Percentiles rank a stretch among this genome's conserved stretches.
These are phyloP conservation scores for Anser brachyrhynchus DNA, from an alignment of 2,113 vertebrate genomes.

Conservation along the genomic window DNA sequence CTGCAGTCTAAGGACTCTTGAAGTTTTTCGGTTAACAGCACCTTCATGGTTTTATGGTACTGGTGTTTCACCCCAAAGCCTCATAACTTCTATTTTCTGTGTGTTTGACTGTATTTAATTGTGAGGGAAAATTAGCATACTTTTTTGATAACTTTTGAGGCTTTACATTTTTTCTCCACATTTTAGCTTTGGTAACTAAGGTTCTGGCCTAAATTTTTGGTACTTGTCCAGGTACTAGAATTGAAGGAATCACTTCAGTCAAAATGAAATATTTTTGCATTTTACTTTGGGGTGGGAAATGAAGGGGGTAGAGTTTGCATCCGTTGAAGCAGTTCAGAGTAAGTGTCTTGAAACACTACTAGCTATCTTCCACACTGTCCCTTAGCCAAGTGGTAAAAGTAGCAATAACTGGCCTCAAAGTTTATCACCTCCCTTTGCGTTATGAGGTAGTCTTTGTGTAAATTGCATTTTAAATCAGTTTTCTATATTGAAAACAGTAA, in stretches of 20 bases:
- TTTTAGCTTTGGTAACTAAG: neutral
- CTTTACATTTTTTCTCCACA: neutral
- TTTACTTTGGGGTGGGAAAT: neutral
- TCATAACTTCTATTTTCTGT: neutral
- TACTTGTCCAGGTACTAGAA: neutral
- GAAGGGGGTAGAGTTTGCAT: neutral
- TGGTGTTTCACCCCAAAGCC: neutral
- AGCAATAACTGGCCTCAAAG: neutral
- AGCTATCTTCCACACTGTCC: neutral
- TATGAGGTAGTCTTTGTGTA: neutral
- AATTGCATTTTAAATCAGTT: neutral
- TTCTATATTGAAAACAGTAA: neutral
- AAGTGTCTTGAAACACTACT: neutral
- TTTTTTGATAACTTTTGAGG: neutral
- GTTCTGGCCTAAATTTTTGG: neutral
- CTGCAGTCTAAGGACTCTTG: neutral
- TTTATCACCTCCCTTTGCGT: neutral
- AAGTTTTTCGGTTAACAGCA: neutral
- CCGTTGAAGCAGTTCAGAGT: neutral
- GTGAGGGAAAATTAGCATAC: neutral
- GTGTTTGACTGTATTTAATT: neutral
- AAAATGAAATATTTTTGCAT: neutral
- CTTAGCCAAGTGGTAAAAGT: neutral
- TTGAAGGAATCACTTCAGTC: neutral
- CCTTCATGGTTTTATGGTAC: neutral